phyloP scores from a whole-genome alignment of 2,797 vertebrate genomes.

The Bradypus variegatus region DNA sequence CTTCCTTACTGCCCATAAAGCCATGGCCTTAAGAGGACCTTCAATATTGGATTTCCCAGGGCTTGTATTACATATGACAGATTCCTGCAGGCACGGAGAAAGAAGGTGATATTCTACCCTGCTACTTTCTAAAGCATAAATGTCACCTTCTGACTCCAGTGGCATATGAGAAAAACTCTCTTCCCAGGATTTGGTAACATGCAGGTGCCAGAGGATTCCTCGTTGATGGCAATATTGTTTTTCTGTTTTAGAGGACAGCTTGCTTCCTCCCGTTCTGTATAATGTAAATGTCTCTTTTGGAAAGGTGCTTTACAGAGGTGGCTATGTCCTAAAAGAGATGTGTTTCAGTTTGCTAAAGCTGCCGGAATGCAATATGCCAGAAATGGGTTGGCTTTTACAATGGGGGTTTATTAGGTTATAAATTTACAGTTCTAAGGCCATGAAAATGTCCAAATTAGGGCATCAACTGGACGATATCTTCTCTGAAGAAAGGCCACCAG shows the following conservation, averaged over 20 bases:
- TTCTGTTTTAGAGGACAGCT: background rate
- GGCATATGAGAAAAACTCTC: background rate
- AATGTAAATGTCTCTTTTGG: background rate
- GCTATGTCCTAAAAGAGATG: background rate
- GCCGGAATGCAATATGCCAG: too few species aligned
- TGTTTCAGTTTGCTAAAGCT: too few species aligned
- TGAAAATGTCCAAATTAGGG: too few species aligned
- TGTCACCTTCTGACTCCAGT: background rate
- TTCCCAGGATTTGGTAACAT: background rate
- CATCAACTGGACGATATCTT: too few species aligned
- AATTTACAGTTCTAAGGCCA: too few species aligned
- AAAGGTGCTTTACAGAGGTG: background rate
- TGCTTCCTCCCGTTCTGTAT: background rate
- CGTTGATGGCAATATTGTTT: rapidly evolving
- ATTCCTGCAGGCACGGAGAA: background rate
- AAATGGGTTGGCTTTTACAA: too few species aligned
- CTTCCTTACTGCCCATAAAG: background rate
- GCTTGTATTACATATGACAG: background rate
- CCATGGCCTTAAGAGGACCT: background rate
- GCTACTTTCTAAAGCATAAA: background rate
- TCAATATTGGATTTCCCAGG: background rate
- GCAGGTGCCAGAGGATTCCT: background rate
- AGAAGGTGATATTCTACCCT: background rate
- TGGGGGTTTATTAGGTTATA: too few species aligned
- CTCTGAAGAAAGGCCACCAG: too few species aligned